phyloP scores from a whole-genome alignment of 2,113 vertebrate genomes.

The Oriolus oriolus region DNA sequence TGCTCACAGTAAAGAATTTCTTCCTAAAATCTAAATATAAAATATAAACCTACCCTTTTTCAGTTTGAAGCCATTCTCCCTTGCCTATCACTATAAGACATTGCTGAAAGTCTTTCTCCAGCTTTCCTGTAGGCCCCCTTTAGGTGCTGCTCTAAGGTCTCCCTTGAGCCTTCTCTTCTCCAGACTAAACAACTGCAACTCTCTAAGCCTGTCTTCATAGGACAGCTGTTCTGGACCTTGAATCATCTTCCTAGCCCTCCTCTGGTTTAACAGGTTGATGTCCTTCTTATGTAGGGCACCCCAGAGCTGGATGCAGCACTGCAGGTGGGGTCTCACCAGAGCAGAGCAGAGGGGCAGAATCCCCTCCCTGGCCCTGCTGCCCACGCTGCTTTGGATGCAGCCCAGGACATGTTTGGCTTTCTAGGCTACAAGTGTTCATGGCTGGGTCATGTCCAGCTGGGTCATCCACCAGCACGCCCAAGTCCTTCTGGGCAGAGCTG shows the following conservation, averaged over 20 bases:
- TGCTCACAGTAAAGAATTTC: not conserved
- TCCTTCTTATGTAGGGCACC: accelerated
- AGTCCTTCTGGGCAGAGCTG: not conserved
- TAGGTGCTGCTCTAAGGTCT: not conserved
- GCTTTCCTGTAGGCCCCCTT: not conserved
- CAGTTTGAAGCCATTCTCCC: not conserved
- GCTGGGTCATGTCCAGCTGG: not conserved
- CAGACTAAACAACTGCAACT: not conserved
- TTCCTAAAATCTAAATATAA: not conserved
- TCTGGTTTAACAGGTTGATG: not conserved
- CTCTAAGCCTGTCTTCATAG: not conserved
- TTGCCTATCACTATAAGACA: too few relatives aligned
- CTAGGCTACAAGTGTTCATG: accelerated
- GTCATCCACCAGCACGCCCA: too few relatives aligned
- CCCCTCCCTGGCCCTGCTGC: not conserved
- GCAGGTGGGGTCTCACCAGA: not conserved
- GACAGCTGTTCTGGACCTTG: not conserved
- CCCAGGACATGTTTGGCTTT: accelerated
- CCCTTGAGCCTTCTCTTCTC: not conserved
- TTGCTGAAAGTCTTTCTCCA: not conserved
- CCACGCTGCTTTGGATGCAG: not conserved
- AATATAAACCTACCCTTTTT: not conserved
- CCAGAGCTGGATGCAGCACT: not conserved
- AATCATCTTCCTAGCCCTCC: not conserved
- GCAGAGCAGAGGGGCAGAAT: not conserved